Evolutionary conservation across 2,113 vertebrate species (phyloP).

Genomic region (Muntiacus muntjak): DNA sequence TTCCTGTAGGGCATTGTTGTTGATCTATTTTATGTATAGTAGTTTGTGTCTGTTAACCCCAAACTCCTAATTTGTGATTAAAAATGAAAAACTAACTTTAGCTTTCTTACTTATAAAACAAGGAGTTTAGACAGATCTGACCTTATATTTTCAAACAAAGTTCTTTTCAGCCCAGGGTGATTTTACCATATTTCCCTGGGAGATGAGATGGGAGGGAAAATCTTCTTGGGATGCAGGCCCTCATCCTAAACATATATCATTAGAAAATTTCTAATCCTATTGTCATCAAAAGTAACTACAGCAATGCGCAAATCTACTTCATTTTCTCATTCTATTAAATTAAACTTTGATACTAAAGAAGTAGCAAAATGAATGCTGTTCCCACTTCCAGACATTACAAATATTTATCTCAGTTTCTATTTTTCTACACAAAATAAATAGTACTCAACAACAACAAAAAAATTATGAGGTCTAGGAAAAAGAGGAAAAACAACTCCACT

Average conservation of each 20-base stretch:
- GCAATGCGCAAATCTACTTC: background rate
- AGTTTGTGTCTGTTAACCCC: background rate
- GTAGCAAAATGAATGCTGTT: background rate
- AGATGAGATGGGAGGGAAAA: background rate
- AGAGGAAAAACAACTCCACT: background rate
- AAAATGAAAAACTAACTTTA: background rate
- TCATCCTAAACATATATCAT: background rate
- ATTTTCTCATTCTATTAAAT: background rate
- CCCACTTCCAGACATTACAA: background rate
- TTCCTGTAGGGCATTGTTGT: background rate
- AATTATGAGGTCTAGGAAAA: background rate
- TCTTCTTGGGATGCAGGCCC: background rate
- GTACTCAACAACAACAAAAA: background rate
- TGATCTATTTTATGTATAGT: background rate
- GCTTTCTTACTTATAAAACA: background rate
- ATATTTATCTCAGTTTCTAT: background rate
- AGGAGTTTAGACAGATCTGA: background rate
- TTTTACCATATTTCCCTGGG: background rate
- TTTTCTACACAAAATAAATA: background rate
- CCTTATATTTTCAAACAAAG: background rate
- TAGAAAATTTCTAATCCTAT: background rate
- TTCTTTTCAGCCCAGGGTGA: background rate
- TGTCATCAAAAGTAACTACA: background rate
- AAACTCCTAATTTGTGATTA: background rate
- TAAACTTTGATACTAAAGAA: background rate